A percentile compares a stretch with the other conserved stretches of the same genome.
phyloP scores from a whole-genome alignment of 2,888 invertebrate genomes.

The Agonopterix arenella region DNA sequence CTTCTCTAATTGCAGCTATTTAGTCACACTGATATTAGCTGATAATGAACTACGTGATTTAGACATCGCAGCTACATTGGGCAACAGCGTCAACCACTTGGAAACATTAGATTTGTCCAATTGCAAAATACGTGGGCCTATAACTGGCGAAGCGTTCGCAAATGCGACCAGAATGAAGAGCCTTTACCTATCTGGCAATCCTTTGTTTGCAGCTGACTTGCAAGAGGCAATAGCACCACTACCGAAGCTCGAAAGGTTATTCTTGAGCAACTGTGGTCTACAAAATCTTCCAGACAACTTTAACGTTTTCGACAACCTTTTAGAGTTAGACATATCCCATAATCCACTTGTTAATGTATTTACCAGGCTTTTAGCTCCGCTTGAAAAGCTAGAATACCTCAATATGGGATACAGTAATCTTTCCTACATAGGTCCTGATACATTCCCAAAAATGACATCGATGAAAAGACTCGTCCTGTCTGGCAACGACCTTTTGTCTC shows the following conservation, averaged over 20 bases:
- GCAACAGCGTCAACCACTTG: constrained; percentile 79
- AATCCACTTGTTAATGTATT: constrained; percentile 83
- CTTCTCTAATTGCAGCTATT: constrained; percentile 80
- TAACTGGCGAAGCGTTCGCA: constrained; percentile 82
- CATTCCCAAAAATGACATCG: constrained; percentile 82
- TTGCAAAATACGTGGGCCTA: constrained; percentile 80
- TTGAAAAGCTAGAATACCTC: constrained; percentile 80
- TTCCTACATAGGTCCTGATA: constrained; percentile 79
- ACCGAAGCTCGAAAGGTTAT: constrained; percentile 79
- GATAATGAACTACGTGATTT: constrained; percentile 80
- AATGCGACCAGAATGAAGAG: constrained; percentile 81
- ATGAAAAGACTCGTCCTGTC: constrained; percentile 81
- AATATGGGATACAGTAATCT: constrained; percentile 86
- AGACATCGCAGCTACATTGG: constrained; percentile 79
- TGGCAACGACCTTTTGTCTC: constrained; percentile 80
- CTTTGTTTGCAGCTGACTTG: constrained; percentile 81
- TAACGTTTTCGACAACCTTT: constrained; percentile 79
- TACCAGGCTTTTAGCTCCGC: constrained; percentile 78
- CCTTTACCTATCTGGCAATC: constrained; percentile 81
- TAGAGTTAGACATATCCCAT: constrained; percentile 82
- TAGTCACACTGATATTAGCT: constrained; percentile 79
- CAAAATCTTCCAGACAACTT: constrained; percentile 81
- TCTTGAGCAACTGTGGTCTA: constrained; percentile 81
- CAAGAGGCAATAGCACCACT: constrained; percentile 80
- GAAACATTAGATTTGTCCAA: constrained; percentile 82